Evolutionary conservation across 2,888 invertebrate species (phyloP), one percentile per base, ranked within the genome.

Genomic region (Polydrusus tereticollis): DNA sequence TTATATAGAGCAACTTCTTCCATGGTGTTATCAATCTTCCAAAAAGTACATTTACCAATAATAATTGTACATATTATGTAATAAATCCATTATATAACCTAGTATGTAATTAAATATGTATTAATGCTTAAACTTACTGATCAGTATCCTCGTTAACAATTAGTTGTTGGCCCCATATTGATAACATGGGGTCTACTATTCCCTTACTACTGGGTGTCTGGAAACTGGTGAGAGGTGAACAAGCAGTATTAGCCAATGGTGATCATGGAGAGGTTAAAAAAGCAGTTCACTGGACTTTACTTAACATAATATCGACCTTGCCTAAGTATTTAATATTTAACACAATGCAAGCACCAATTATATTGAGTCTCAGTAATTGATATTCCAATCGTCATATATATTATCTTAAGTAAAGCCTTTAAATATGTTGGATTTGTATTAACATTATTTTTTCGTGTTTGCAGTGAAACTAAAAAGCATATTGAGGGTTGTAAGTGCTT

Each of bases 141-240:
- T 95, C 94, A 87, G 95, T 95, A 90, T 96, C 96, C 93, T 96
- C 96, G 93, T 95, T 95, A 89, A 96, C 94, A 90, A 96, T 95
- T 91, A 96, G 94, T 92, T 96, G 96, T 90, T 96, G 96, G 89
- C 96, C 96, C 96, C 96, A 96, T 90, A 96, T 96, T 89, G 94
- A 95, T 90, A 96, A 94, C 95, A 96, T 96, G 90, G 96, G 96
- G 92, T 96, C 96, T 92, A 96, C 94, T 92, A 96, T 95, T 92
- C 96, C 96, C 91, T 94, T 94, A 92, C 95, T 95, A 90, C 91
- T 91, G 89, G 92, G 92, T 89, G 92, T 92, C 91, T 92, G 92
- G 91, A 92, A 92, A 90, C 92, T 92, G 84, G 83, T 83, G 68
- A 62, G 65, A 64, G 41, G 70, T 65, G 66, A 72, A 72, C 52